These are phyloP conservation scores for Rhinoraja longicauda DNA, from an alignment of 2,797 vertebrate species.

Conservation along the genomic window DNA sequence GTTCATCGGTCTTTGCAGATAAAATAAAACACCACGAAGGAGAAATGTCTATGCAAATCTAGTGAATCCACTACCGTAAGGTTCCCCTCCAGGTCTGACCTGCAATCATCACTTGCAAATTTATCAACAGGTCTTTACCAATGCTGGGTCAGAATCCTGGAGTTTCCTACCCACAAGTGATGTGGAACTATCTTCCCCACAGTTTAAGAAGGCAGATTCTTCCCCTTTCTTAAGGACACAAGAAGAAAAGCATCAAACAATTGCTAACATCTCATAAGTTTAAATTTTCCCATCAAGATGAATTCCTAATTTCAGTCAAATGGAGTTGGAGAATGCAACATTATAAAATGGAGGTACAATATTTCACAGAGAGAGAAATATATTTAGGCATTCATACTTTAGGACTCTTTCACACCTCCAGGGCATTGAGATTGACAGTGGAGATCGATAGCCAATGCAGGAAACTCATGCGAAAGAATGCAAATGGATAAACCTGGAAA, in stretches of 20 bases:
- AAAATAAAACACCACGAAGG: background rate
- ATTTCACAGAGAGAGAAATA: background rate
- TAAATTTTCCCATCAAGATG: background rate
- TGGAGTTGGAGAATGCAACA: background rate
- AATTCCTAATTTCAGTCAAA: background rate
- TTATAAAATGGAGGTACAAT: background rate
- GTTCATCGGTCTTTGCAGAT: background rate
- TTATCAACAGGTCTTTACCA: too few species aligned
- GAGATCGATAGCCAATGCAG: background rate
- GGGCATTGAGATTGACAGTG: background rate
- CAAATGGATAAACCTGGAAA: background rate
- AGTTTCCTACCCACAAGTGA: too few species aligned
- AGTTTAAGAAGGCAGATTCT: too few species aligned
- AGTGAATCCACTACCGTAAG: too few species aligned
- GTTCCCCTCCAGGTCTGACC: too few species aligned
- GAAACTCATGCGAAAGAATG: background rate
- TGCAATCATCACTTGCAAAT: too few species aligned
- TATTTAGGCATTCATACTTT: background rate
- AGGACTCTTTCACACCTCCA: background rate
- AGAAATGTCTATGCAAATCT: background rate
- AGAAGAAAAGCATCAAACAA: too few species aligned
- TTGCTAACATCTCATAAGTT: too few species aligned
- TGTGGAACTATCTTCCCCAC: too few species aligned
- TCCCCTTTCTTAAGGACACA: too few species aligned
- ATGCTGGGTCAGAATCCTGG: too few species aligned